Evolutionary conservation across 2,113 vertebrate species (phyloP).

Genomic region (Psittacula cyanocephala): DNA sequence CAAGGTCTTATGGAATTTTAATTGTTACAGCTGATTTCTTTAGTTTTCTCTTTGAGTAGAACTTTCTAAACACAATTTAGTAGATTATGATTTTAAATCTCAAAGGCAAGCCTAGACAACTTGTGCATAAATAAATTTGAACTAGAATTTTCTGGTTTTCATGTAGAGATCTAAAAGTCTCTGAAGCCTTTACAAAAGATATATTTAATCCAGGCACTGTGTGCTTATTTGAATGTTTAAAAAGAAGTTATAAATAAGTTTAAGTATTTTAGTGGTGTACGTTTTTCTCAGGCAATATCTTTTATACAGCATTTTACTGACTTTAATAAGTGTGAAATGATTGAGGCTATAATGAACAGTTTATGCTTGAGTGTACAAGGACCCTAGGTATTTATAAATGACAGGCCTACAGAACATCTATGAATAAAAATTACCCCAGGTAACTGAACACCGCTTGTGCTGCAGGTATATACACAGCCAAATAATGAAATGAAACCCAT

Average conservation of each 20-base stretch:
- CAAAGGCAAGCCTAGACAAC: neutral
- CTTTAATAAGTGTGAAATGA: slow-evolving; percentile 57
- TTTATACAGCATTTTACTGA: slow-evolving; percentile 40
- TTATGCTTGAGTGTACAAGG: slow-evolving; percentile 57
- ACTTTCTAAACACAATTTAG: neutral
- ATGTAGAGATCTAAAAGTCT: slow-evolving; percentile 11
- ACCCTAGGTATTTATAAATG: slow-evolving; percentile 63
- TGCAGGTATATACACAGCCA: slow-evolving; percentile 42
- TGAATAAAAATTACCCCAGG: slow-evolving; percentile 73
- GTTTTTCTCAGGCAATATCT: slow-evolving; percentile 46
- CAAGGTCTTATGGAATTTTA: neutral
- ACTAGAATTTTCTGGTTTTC: slow-evolving; percentile 42
- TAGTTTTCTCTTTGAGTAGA: neutral
- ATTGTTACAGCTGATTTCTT: neutral
- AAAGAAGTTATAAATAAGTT: slow-evolving; percentile 33
- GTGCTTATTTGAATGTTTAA: slow-evolving; percentile 42
- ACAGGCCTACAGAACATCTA: slow-evolving; percentile 58
- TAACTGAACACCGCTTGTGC: slow-evolving; percentile 51
- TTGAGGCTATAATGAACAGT: slow-evolving; percentile 68
- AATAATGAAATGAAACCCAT: slow-evolving; percentile 65
- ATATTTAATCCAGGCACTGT: slow-evolving; percentile 37
- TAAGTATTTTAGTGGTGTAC: slow-evolving; percentile 4
- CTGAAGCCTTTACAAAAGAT: slow-evolving; percentile 13
- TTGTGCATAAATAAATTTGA: slow-evolving; percentile 17
- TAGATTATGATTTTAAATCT: slow-evolving; percentile 36